Evolutionary conservation across 1,140 invertebrate species (phyloP).

Genomic region (Melanaphis sacchari): DNA sequence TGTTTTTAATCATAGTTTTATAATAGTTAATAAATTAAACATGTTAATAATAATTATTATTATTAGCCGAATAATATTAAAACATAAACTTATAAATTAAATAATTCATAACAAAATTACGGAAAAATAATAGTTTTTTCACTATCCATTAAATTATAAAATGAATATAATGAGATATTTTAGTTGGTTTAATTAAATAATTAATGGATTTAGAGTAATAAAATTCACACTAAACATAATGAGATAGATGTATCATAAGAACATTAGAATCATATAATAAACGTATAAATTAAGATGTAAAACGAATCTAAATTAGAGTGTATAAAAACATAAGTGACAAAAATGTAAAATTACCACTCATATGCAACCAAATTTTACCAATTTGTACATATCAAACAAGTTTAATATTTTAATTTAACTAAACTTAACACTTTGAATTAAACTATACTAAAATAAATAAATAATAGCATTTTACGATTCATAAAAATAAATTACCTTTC

Average conservation of each 20-base stretch:
- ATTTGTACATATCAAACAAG: neutral
- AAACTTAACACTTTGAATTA: conserved; percentile 2
- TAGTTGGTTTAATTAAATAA: neutral
- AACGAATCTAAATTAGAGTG: neutral
- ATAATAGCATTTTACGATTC: neutral
- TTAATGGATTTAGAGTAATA: neutral
- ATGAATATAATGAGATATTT: neutral
- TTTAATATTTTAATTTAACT: neutral
- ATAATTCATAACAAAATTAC: conserved; percentile 6
- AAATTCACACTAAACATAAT: conserved; percentile 23
- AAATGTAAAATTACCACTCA: neutral
- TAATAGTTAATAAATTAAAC: neutral
- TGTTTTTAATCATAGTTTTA: neutral
- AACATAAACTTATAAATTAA: neutral
- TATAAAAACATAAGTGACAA: neutral
- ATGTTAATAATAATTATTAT: conserved; percentile 24
- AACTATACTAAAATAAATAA: conserved; percentile 18
- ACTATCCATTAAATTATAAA: neutral
- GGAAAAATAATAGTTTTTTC: neutral
- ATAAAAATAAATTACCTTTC: neutral
- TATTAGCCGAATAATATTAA: neutral
- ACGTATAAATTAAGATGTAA: neutral
- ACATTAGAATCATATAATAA: neutral
- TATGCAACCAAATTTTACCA: neutral
- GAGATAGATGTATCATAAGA: neutral